Conservation (phyloP, 2,888 invertebrate genomes). For the Dasysyrphus tricinctus region DNA sequence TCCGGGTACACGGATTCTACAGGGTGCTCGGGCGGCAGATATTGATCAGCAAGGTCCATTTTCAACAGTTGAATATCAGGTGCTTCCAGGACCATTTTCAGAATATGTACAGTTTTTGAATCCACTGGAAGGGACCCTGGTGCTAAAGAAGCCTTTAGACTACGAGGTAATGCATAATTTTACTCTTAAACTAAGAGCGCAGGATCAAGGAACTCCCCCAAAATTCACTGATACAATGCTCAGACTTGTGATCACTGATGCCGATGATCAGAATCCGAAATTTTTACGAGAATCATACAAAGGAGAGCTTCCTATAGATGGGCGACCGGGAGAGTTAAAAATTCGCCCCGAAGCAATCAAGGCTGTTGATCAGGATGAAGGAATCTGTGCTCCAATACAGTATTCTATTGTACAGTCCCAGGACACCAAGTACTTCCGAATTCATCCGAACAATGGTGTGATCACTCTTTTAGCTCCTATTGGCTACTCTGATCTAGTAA, state of each 20-base stretch:
- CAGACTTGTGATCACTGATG: conserved; percentile 92
- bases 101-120: conserved; percentile 93
- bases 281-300: conserved; percentile 91
- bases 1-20: conserved; percentile 89
- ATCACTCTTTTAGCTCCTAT: conserved; percentile 81
- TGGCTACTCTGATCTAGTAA: conserved; percentile 84
- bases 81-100: conserved; percentile 90
- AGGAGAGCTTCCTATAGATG: conserved; percentile 87
- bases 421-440: conserved; percentile 83
- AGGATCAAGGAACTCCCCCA: conserved; percentile 93
- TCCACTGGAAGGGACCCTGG: conserved; percentile 92
- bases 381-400: conserved; percentile 83
- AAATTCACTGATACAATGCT: conserved; percentile 90
- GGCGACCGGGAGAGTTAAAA: conserved; percentile 84
- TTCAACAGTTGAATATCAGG: conserved; percentile 92
- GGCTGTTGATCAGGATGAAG: conserved; percentile 89
- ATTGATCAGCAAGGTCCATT: conserved; percentile 95
- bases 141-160: conserved; percentile 91
- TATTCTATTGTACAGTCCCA: conserved; percentile 83
- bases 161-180: conserved; percentile 92
- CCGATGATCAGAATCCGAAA: conserved; percentile 95
- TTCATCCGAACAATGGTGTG: conserved; percentile 82
- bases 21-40: conserved; percentile 91
- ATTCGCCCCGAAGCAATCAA: conserved; percentile 89
- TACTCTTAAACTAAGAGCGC: conserved; percentile 89